Conservation (phyloP, 2,797 vertebrate species). For the Manis pentadactyla region DNA sequence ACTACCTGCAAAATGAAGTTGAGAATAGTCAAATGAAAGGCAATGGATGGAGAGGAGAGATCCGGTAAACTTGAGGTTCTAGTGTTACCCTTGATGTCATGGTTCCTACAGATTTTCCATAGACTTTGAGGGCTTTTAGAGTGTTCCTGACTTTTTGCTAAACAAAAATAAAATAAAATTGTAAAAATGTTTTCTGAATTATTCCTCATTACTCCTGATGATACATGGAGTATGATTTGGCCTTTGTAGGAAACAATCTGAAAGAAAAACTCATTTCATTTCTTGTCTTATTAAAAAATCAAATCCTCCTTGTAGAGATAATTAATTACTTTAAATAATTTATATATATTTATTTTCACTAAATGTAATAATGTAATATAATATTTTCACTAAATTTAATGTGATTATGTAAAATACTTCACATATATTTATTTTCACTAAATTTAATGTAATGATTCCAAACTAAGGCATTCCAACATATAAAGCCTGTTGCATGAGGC, state of each 20-base stretch:
- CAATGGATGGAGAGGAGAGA: not conserved
- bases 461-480: not conserved
- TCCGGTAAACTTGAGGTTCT: not conserved
- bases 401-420: not conserved
- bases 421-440: not conserved
- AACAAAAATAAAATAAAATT: not conserved
- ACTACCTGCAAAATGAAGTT: not conserved
- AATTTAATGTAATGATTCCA: not conserved
- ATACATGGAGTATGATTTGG: not conserved
- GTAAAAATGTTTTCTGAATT: not conserved
- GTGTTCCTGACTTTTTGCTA: not conserved
- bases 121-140: not conserved
- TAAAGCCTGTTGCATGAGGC: not conserved
- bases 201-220: not conserved
- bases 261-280: not conserved
- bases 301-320: not conserved
- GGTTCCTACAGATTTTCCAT: not conserved
- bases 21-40: not conserved
- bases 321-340: not conserved
- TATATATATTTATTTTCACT: not conserved
- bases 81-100: not conserved
- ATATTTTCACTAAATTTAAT: constrained; percentile 18
- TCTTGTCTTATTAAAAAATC: not conserved
- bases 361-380: not conserved
- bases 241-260: not conserved